Percentiles rank a stretch among this genome's conserved stretches.
Conservation (phyloP, 2,113 vertebrate species). For the Plotosus lineatus region DNA sequence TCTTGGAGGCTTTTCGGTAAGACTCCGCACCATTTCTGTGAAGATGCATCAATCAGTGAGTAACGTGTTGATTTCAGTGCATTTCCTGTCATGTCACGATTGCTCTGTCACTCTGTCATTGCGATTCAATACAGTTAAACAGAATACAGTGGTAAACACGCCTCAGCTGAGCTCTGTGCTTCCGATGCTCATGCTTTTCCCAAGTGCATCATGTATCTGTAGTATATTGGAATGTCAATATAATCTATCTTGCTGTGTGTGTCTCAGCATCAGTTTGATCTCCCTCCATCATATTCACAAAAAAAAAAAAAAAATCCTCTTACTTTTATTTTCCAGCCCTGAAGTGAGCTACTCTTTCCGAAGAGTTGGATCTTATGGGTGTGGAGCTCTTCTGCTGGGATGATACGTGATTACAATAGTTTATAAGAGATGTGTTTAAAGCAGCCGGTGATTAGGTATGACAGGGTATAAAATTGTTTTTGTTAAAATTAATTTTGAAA, state of each 20-base stretch:
- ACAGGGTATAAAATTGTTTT: neutral
- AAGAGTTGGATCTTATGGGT: neutral
- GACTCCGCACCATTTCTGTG: slow-evolving; percentile 10
- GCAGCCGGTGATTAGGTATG: neutral
- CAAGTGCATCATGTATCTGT: neutral
- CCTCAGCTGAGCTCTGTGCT: neutral
- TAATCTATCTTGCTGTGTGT: neutral
- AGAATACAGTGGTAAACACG: neutral
- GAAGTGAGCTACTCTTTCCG: neutral
- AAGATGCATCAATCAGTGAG: slow-evolving; percentile 7
- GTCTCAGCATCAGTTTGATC: neutral
- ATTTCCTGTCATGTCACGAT: neutral
- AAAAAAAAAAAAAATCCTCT: neutral
- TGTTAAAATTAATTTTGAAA: neutral
- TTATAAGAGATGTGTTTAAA: neutral
- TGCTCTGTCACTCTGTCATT: neutral
- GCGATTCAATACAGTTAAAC: neutral
- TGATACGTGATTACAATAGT: slow-evolving; percentile 1
- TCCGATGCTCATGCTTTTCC: neutral
- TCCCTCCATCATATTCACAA: neutral
- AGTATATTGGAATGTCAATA: neutral
- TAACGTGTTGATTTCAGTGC: neutral
- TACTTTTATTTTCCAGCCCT: neutral
- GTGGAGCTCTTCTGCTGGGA: neutral
- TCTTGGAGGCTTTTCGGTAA: slow-evolving; percentile 74